Evolutionary conservation across 2,113 vertebrate genomes (phyloP).

Genomic region (Furnarius figulus): DNA sequence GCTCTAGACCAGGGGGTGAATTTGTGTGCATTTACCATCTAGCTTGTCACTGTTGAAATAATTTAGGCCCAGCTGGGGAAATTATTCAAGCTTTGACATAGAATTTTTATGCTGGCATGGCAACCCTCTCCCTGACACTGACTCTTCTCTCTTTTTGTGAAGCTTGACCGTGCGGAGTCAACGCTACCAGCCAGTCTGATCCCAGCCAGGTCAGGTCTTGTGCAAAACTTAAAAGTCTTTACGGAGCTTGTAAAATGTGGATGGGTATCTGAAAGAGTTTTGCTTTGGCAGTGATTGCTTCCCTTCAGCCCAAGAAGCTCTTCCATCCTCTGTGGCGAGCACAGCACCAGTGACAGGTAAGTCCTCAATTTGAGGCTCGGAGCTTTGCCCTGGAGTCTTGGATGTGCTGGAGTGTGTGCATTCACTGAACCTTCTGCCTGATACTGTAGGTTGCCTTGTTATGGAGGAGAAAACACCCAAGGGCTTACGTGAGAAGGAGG

Average conservation of each 20-base stretch:
- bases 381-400: neutral
- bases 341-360: constrained; percentile 29
- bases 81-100: neutral
- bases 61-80: neutral
- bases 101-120: accelerated
- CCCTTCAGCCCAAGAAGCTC: neutral
- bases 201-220: constrained; percentile 61
- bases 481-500: neutral
- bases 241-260: neutral
- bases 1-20: neutral
- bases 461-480: neutral
- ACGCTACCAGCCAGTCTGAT: neutral
- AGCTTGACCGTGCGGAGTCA: constrained; percentile 8
- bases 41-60: neutral
- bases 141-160: neutral
- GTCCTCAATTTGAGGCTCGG: neutral
- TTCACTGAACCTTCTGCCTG: neutral
- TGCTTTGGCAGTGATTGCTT: constrained; percentile 41
- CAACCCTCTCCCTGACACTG: neutral
- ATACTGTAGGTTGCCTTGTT: neutral
- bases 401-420: accelerated
- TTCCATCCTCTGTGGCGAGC: neutral
- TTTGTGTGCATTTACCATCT: neutral
- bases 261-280: neutral
- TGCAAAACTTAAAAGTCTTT: neutral